Evolutionary conservation across 2,797 vertebrate genomes (phyloP).

Genomic region (Iguana delicatissima): DNA sequence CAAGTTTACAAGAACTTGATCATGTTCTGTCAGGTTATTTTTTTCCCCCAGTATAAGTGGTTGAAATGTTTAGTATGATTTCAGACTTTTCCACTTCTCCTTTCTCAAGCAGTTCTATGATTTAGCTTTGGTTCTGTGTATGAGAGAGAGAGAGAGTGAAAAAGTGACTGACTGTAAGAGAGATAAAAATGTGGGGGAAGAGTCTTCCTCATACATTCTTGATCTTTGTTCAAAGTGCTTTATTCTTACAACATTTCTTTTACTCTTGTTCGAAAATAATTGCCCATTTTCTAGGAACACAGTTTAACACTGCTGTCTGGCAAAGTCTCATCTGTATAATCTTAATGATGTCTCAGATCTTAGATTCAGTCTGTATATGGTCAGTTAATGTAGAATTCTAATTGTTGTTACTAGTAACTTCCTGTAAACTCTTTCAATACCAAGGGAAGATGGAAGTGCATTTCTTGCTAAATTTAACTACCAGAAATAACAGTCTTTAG

Average conservation of each 20-base stretch:
- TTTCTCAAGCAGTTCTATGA: background rate
- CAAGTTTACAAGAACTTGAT: background rate
- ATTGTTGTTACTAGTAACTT: conserved; percentile 30
- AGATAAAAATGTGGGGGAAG: background rate
- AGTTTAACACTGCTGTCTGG: background rate
- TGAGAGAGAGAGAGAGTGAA: too few species aligned
- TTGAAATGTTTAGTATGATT: background rate
- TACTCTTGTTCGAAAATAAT: background rate
- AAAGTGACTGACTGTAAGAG: background rate
- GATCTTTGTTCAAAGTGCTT: too few species aligned
- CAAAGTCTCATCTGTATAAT: background rate
- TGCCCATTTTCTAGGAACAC: background rate
- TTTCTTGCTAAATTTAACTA: background rate
- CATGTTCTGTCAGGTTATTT: background rate
- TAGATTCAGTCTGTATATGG: background rate
- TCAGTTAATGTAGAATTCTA: conserved; percentile 5
- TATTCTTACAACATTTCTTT: background rate
- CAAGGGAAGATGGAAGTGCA: background rate
- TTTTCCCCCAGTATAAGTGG: too few species aligned
- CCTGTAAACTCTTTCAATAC: conserved; percentile 10
- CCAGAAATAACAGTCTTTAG: background rate
- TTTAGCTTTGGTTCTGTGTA: background rate
- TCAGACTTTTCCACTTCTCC: background rate
- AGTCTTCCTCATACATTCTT: background rate
- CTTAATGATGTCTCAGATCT: background rate